phyloP scores from a whole-genome alignment of 2,888 invertebrate species.

The Chaetogeoica ovagalla region DNA sequence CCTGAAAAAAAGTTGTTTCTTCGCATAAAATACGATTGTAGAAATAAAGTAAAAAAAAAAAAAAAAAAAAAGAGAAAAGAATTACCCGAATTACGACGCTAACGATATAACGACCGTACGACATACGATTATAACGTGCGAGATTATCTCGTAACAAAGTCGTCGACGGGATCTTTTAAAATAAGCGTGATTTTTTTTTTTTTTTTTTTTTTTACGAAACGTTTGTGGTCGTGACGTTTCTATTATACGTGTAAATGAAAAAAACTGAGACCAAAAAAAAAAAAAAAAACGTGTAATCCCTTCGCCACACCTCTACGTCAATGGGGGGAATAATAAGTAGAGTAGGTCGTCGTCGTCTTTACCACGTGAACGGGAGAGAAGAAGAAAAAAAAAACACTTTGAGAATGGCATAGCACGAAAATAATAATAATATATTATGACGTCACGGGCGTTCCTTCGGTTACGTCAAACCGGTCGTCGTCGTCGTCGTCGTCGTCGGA shows the following conservation, averaged over 20 bases:
- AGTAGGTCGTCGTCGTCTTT: constrained; percentile 38
- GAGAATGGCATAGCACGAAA: constrained; percentile 15
- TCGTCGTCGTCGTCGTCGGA: too few relatives aligned
- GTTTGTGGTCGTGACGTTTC: background rate
- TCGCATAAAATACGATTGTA: too few relatives aligned
- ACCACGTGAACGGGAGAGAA: background rate
- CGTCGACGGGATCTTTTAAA: too few relatives aligned
- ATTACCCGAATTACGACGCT: too few relatives aligned
- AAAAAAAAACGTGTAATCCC: too few relatives aligned
- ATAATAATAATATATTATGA: constrained; percentile 17
- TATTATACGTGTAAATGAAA: background rate
- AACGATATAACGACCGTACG: background rate
- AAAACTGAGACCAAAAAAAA: background rate
- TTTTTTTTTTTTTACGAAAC: too few relatives aligned
- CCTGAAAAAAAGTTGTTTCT: too few relatives aligned
- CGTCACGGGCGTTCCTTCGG: constrained; percentile 37
- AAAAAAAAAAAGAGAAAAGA: too few relatives aligned
- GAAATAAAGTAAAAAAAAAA: too few relatives aligned
- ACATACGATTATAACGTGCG: too few relatives aligned
- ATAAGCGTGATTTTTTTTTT: too few relatives aligned
- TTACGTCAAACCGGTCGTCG: constrained; percentile 41
- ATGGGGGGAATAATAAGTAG: constrained; percentile 22
- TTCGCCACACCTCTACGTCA: background rate
- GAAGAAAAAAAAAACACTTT: constrained; percentile 14
- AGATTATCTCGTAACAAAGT: too few relatives aligned